Evolutionary conservation across 2,797 vertebrate species (phyloP).

Genomic region (Lophotriccus pileatus): DNA sequence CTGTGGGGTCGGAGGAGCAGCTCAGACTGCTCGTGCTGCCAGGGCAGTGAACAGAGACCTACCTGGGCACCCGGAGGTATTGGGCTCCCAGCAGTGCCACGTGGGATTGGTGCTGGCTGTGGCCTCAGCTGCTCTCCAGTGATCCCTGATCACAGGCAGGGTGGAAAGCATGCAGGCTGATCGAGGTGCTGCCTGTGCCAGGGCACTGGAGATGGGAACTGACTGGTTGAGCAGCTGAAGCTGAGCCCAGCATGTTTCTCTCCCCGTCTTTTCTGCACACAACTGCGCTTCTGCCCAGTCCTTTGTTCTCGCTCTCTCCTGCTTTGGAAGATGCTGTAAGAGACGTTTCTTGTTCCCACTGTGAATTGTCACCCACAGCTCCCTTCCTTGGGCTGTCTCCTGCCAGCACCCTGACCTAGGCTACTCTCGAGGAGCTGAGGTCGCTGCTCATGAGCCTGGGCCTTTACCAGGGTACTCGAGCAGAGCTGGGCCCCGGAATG

Average conservation of each 20-base stretch:
- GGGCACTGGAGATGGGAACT: neutral
- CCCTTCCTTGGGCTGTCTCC: neutral
- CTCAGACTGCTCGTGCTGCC: neutral
- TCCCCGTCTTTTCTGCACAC: neutral
- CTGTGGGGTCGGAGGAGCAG: fast-evolving
- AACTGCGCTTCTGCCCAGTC: fast-evolving
- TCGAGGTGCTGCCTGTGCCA: neutral
- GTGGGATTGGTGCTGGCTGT: fast-evolving
- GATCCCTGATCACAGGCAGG: neutral
- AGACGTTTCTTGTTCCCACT: neutral
- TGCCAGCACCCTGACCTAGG: neutral
- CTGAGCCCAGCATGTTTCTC: fast-evolving
- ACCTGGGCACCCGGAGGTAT: fast-evolving
- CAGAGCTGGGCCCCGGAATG: neutral
- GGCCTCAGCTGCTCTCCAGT: neutral
- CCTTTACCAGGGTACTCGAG: neutral
- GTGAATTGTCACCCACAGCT: neutral
- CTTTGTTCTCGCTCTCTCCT: neutral
- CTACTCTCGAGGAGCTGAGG: fast-evolving
- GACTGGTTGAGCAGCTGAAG: neutral
- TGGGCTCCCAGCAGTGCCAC: fast-evolving
- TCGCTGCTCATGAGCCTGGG: neutral
- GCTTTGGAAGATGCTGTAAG: neutral
- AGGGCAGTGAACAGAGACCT: neutral
- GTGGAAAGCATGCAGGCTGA: neutral